These are phyloP conservation scores for Harpegnathos saltator DNA, from an alignment of 1,140 invertebrate genomes.

Conservation along the genomic window DNA sequence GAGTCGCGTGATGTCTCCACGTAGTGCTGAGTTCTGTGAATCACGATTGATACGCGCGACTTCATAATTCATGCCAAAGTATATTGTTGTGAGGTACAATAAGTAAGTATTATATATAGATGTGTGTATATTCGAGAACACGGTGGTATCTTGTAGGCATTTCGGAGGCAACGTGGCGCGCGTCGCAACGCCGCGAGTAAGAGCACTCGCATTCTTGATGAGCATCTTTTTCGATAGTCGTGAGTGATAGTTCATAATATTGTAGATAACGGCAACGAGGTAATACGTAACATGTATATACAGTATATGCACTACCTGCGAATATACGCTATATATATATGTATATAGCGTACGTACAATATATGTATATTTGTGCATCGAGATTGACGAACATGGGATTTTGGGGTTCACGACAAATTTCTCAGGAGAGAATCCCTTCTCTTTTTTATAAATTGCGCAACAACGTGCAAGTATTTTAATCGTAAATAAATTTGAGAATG, in stretches of 20 bases:
- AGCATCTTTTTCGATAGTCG: constrained; percentile 19
- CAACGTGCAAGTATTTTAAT: too few species aligned
- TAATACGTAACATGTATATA: constrained; percentile 67
- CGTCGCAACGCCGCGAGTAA: background rate
- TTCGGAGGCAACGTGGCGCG: constrained; percentile 9
- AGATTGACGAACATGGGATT: constrained; percentile 9
- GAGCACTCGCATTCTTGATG: constrained; percentile 43
- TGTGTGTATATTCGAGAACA: constrained; percentile 16
- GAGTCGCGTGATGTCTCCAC: background rate
- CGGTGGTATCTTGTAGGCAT: constrained; percentile 8
- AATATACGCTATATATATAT: constrained; percentile 26
- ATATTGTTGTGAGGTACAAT: constrained; percentile 41
- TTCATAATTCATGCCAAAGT: constrained; percentile 63
- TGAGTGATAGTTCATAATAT: constrained; percentile 43
- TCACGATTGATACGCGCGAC: constrained; percentile 4
- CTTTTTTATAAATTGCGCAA: constrained; percentile 7
- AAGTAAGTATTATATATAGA: constrained; percentile 34
- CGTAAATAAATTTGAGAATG: too few species aligned
- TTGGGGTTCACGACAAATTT: background rate
- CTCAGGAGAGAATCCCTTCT: background rate
- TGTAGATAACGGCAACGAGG: constrained; percentile 63
- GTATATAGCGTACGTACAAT: constrained; percentile 23
- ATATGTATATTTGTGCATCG: constrained; percentile 8
- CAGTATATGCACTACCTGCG: background rate
- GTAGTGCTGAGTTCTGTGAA: background rate